These are phyloP conservation scores for Australoheros facetus DNA, from an alignment of 2,797 vertebrate genomes.

Conservation along the genomic window DNA sequence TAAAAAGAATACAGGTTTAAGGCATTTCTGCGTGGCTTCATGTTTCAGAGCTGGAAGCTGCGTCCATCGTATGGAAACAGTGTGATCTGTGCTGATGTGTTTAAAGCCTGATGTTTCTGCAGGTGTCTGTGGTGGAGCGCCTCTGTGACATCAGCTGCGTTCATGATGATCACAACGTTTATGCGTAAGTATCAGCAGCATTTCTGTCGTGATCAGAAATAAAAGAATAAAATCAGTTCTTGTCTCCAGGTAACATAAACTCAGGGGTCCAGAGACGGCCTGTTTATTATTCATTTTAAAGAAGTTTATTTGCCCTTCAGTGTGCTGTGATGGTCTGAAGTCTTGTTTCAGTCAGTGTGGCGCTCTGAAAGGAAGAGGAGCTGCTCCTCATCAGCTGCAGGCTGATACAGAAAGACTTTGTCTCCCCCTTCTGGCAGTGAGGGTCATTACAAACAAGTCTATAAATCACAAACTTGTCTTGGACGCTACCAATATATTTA, in stretches of 20 bases:
- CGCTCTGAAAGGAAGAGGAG: background rate
- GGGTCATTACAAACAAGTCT: background rate
- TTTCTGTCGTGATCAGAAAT: background rate
- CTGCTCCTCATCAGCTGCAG: background rate
- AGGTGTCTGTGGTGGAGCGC: slow-evolving; percentile 72
- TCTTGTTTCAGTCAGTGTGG: fast-evolving
- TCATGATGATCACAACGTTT: slow-evolving; percentile 42
- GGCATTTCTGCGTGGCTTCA: fast-evolving
- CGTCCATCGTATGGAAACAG: background rate
- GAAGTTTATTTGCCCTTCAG: background rate
- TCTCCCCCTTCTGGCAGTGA: background rate
- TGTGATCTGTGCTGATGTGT: no score
- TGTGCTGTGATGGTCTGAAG: background rate
- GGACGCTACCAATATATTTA: background rate
- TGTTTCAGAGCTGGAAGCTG: background rate
- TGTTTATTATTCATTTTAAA: background rate
- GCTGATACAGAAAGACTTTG: background rate
- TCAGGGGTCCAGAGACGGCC: background rate
- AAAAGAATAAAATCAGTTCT: background rate
- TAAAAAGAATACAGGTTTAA: background rate
- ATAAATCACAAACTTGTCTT: background rate
- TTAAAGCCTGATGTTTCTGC: no score
- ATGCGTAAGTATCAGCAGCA: slow-evolving; percentile 68
- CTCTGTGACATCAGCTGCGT: slow-evolving; percentile 18
- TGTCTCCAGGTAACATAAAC: background rate